phyloP scores from a whole-genome alignment of 2,113 vertebrate species.

The Athene cunicularia region DNA sequence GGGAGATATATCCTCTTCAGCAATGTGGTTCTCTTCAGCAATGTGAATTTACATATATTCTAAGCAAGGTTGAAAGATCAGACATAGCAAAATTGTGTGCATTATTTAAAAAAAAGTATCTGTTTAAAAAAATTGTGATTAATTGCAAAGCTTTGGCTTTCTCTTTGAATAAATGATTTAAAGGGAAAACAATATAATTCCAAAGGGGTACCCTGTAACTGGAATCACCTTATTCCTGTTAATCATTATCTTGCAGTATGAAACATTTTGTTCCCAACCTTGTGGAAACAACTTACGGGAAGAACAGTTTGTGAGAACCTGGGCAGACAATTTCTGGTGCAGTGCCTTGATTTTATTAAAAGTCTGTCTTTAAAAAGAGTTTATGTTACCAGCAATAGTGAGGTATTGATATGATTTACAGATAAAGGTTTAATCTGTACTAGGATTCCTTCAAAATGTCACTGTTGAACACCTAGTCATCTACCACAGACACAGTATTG shows the following conservation, averaged over 20 bases:
- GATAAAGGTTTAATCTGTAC: neutral
- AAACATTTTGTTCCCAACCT: neutral
- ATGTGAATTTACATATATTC: neutral
- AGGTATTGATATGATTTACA: neutral
- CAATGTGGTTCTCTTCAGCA: neutral
- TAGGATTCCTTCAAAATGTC: neutral
- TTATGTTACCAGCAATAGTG: neutral
- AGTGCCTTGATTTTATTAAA: neutral
- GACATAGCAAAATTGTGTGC: neutral
- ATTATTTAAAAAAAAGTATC: neutral
- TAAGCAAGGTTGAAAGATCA: neutral
- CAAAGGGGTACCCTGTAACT: neutral
- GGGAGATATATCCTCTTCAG: neutral
- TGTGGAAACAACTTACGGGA: neutral
- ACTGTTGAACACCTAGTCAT: fast-evolving
- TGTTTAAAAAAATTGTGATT: neutral
- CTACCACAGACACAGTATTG: neutral
- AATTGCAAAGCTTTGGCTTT: neutral
- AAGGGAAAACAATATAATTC: neutral
- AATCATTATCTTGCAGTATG: neutral
- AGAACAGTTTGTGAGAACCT: neutral
- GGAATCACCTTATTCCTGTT: neutral
- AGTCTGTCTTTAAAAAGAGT: neutral
- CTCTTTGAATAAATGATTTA: neutral
- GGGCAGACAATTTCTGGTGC: neutral